Conservation (phyloP, 2,113 vertebrate genomes). For the Equus przewalskii region DNA sequence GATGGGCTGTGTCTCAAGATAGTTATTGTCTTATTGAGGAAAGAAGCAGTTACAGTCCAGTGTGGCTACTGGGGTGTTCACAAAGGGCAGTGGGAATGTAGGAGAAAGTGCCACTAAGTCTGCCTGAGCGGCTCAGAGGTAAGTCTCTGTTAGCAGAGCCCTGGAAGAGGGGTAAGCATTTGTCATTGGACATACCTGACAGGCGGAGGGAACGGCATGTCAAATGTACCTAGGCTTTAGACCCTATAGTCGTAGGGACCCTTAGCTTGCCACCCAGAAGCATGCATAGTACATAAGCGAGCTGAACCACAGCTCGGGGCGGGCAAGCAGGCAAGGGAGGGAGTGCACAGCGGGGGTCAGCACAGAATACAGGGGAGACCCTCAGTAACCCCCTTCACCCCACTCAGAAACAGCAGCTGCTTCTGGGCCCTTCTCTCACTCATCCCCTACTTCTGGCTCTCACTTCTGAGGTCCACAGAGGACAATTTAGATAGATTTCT, state of each 20-base stretch:
- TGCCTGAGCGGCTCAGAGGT: background rate
- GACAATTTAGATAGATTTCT: background rate
- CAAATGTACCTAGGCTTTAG: background rate
- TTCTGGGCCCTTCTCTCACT: background rate
- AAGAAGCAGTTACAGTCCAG: background rate
- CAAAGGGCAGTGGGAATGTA: background rate
- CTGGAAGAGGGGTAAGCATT: background rate
- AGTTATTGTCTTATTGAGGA: background rate
- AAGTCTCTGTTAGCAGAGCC: background rate
- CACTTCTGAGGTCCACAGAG: background rate
- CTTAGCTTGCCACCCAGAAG: background rate
- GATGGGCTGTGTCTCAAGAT: background rate
- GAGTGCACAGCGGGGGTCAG: accelerated
- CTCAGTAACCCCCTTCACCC: too few species aligned
- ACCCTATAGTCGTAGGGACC: accelerated
- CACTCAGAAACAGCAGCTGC: background rate
- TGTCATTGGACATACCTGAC: background rate
- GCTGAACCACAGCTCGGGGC: background rate
- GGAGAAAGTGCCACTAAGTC: background rate
- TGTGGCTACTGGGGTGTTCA: background rate
- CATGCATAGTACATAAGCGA: accelerated
- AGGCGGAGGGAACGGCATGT: background rate
- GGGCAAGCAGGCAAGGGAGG: background rate
- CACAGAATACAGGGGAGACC: background rate
- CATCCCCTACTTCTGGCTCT: background rate